Conservation (phyloP, 2,113 vertebrate genomes). For the Erpornis zantholeuca region DNA sequence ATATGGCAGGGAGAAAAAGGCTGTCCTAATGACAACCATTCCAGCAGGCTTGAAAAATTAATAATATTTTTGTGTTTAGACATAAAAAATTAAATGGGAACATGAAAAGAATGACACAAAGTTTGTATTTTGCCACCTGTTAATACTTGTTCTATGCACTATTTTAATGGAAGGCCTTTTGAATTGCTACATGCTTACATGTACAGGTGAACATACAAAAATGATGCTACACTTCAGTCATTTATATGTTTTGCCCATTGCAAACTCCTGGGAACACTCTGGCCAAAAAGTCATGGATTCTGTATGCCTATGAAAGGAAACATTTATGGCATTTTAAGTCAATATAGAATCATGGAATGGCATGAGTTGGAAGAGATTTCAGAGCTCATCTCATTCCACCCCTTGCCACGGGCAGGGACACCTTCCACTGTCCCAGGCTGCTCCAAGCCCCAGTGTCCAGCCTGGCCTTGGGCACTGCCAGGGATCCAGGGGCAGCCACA, state of each 20-base stretch:
- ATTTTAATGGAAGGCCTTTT: not conserved
- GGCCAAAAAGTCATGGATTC: not conserved
- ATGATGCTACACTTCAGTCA: not conserved
- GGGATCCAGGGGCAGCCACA: not conserved
- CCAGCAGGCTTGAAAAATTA: not conserved
- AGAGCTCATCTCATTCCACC: not conserved
- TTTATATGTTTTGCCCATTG: not conserved
- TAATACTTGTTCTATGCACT: not conserved
- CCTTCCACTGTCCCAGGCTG: rapidly evolving
- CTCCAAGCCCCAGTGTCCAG: rapidly evolving
- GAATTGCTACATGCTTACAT: rapidly evolving
- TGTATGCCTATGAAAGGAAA: not conserved
- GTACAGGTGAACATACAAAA: not conserved
- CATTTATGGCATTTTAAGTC: not conserved
- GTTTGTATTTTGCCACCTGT: not conserved
- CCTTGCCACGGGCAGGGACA: not conserved
- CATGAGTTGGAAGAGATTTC: not conserved
- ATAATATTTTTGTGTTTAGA: not conserved
- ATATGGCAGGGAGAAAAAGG: not conserved
- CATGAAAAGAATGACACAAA: not conserved
- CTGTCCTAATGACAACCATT: not conserved
- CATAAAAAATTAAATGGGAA: not conserved
- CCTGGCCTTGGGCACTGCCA: rapidly evolving
- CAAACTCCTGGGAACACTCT: not conserved
- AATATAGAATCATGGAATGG: not conserved